Evolutionary conservation across 35 echinoderm and acorn worm species (phyloP).

Genomic region (Diadema setosum): DNA sequence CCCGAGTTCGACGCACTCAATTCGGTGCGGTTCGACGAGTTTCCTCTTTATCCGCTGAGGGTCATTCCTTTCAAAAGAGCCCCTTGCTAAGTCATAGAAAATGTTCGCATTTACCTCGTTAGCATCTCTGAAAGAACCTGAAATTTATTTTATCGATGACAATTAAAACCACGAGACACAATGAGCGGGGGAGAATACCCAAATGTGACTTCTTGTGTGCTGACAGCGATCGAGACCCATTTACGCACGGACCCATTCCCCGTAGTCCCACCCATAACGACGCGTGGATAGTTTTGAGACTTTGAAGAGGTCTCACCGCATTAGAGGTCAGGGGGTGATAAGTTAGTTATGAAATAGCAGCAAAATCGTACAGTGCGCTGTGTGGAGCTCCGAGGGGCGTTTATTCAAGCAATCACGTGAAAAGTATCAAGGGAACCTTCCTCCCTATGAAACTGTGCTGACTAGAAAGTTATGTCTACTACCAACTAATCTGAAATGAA

Average conservation of each 20-base stretch:
- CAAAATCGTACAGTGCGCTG: no score
- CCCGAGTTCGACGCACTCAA: slow-evolving; percentile 16
- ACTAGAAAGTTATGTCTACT: no score
- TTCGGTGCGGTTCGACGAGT: neutral
- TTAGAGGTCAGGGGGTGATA: no score
- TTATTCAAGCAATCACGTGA: no score
- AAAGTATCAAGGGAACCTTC: no score
- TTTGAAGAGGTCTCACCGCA: no score
- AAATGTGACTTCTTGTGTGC: neutral
- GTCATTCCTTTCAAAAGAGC: neutral
- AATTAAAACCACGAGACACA: neutral
- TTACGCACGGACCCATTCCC: neutral
- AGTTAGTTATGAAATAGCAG: no score
- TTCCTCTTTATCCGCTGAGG: neutral
- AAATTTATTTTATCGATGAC: neutral
- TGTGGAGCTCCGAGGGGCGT: no score
- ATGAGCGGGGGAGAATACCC: neutral
- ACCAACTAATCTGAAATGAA: no score
- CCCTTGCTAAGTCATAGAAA: neutral
- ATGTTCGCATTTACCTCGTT: neutral
- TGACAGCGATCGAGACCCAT: neutral
- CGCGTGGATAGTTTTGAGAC: no score
- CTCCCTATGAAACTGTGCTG: no score
- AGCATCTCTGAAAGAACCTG: neutral
- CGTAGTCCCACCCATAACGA: neutral